A percentile compares a stretch with the other conserved stretches of the same genome.
phyloP scores from a whole-genome alignment of 2,888 invertebrate genomes.

The Hirudinaria manillensis region DNA sequence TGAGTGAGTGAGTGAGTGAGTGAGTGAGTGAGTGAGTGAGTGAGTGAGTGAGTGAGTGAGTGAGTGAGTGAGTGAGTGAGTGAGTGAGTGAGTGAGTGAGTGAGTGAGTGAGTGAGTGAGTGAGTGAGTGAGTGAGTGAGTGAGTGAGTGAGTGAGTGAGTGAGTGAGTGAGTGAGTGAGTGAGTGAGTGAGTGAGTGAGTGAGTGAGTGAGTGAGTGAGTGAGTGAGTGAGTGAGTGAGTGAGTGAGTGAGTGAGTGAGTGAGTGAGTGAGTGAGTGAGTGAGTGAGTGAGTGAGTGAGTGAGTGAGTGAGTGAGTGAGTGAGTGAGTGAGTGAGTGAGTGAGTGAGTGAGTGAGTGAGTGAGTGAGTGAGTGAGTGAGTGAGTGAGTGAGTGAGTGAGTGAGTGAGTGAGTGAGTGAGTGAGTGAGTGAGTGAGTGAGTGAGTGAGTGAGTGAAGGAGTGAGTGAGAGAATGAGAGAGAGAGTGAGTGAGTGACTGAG shows the following conservation, averaged over 20 bases:
- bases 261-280: slow-evolving; percentile 27
- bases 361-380: background rate
- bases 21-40: slow-evolving; percentile 25
- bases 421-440: slow-evolving; percentile 3
- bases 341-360: background rate
- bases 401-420: background rate
- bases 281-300: slow-evolving; percentile 32
- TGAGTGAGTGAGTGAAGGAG: background rate
- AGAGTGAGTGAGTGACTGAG: too few relatives aligned
- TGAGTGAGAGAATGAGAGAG: too few relatives aligned
- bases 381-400: background rate
- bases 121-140: slow-evolving; percentile 33
- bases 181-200: slow-evolving; percentile 35
- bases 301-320: slow-evolving; percentile 33
- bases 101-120: slow-evolving; percentile 32
- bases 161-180: slow-evolving; percentile 29
- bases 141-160: slow-evolving; percentile 31
- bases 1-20: slow-evolving; percentile 35
- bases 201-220: slow-evolving; percentile 25
- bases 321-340: slow-evolving; percentile 28
- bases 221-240: slow-evolving; percentile 25
- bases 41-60: slow-evolving; percentile 25
- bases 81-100: slow-evolving; percentile 27
- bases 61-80: slow-evolving; percentile 16
- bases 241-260: slow-evolving; percentile 16